Conservation (phyloP, 2,797 vertebrate genomes). For the Halcyon badia region DNA sequence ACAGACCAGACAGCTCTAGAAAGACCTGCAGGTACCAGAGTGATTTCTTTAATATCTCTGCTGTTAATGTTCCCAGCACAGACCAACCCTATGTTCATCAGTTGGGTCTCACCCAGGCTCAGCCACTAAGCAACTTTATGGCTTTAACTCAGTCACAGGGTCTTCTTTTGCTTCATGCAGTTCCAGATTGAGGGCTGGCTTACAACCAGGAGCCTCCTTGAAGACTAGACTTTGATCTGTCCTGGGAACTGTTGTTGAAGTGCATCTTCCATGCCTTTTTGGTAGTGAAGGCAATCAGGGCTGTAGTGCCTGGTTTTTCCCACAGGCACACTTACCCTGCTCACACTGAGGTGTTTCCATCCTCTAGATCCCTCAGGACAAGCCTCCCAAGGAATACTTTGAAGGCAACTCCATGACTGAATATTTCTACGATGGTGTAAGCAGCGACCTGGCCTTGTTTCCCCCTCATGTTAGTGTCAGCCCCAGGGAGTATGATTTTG, state of each 20-base stretch:
- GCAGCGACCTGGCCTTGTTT: slow-evolving; percentile 39
- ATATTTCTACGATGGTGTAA: slow-evolving; percentile 77
- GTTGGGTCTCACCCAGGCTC: background rate
- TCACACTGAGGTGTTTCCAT: background rate
- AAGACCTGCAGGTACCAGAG: background rate
- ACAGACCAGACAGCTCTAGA: background rate
- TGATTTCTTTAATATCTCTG: background rate
- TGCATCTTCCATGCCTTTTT: background rate
- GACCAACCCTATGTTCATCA: background rate
- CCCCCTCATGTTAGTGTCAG: slow-evolving; percentile 82
- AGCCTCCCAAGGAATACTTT: slow-evolving; percentile 6
- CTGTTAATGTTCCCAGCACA: background rate
- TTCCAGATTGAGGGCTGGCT: background rate
- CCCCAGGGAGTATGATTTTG: slow-evolving; percentile 86
- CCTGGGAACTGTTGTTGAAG: background rate
- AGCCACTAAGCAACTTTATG: background rate
- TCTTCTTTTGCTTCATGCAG: background rate
- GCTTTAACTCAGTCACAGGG: background rate
- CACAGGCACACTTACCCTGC: background rate
- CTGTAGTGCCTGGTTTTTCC: background rate
- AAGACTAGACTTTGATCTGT: background rate
- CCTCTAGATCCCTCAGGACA: slow-evolving; percentile 60
- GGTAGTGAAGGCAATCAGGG: background rate
- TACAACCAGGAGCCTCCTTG: background rate
- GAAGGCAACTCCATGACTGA: slow-evolving; percentile 78